phyloP scores from a whole-genome alignment of 2,888 invertebrate species.

The Chironomus tentans region DNA sequence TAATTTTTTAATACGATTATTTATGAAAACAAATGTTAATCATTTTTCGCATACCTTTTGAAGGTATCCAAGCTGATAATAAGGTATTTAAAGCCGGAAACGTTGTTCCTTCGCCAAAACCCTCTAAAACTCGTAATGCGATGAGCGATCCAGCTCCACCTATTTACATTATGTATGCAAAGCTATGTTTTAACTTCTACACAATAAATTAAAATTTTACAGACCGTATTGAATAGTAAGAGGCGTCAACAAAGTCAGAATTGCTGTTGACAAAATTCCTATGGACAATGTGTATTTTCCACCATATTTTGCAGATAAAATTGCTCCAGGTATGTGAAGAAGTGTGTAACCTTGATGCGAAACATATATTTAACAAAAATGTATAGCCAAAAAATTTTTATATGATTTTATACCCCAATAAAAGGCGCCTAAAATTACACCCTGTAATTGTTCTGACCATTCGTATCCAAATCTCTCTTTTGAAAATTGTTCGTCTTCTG shows the following conservation, averaged over 20 bases:
- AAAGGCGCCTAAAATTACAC: constrained; percentile 61
- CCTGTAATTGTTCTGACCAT: constrained; percentile 57
- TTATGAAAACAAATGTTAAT: constrained; percentile 29
- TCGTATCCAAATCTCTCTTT: constrained; percentile 44
- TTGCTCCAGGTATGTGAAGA: constrained; percentile 62
- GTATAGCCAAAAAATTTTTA: too few relatives aligned
- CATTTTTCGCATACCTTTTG: constrained; percentile 35
- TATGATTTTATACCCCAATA: constrained; percentile 52
- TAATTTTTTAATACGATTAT: too few relatives aligned
- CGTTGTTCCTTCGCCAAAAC: constrained; percentile 67
- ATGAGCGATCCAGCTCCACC: constrained; percentile 58
- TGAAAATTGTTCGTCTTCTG: neutral
- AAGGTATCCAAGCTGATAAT: constrained; percentile 64
- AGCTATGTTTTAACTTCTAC: neutral
- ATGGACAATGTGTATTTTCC: constrained; percentile 67
- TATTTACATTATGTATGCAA: constrained; percentile 28
- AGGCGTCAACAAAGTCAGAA: constrained; percentile 66
- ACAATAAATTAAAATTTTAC: neutral
- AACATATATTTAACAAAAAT: neutral
- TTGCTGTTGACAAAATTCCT: constrained; percentile 62
- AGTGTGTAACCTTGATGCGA: constrained; percentile 28
- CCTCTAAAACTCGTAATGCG: constrained; percentile 57
- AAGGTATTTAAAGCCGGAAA: constrained; percentile 67
- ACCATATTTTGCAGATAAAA: constrained; percentile 62
- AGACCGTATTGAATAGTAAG: constrained; percentile 44